Evolutionary conservation across 2,888 invertebrate species (phyloP).

Genomic region (Brachyptera risi): DNA sequence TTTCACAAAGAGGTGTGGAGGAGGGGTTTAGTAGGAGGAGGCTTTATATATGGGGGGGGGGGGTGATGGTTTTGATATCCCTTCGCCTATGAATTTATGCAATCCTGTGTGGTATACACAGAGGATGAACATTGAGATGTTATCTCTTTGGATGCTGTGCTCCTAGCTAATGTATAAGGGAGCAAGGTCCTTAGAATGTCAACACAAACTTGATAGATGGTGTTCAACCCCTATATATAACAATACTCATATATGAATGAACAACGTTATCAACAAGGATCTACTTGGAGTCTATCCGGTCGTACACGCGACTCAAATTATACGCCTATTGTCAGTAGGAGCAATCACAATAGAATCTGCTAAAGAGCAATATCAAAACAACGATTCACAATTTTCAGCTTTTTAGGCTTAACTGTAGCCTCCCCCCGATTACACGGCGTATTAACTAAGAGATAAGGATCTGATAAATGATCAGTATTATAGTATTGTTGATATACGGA

Average conservation of each 20-base stretch:
- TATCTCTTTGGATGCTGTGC: slow-evolving; percentile 17
- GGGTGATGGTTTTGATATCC: too few species aligned
- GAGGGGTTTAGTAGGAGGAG: slow-evolving; percentile 16
- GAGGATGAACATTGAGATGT: slow-evolving; percentile 26
- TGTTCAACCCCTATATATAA: neutral
- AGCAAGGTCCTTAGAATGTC: slow-evolving; percentile 16
- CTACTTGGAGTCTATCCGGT: too few species aligned
- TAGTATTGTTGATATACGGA: too few species aligned
- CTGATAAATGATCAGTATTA: slow-evolving; percentile 11
- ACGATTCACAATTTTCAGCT: slow-evolving; percentile 21
- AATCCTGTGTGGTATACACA: slow-evolving; percentile 14
- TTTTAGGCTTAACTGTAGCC: slow-evolving; percentile 12
- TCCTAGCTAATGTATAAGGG: slow-evolving; percentile 26
- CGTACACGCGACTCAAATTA: slow-evolving; percentile 7
- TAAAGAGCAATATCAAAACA: slow-evolving; percentile 7
- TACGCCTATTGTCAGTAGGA: slow-evolving; percentile 2
- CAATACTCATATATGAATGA: slow-evolving; percentile 10
- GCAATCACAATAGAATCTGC: neutral
- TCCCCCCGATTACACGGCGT: slow-evolving; percentile 17
- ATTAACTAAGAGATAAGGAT: slow-evolving; percentile 14
- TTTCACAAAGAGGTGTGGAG: slow-evolving; percentile 25
- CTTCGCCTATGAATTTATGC: slow-evolving; percentile 8
- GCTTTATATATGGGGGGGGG: neutral
- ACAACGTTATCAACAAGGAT: slow-evolving; percentile 14
- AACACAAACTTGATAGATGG: slow-evolving; percentile 14